Evolutionary conservation across 2,113 vertebrate genomes (phyloP), one percentile per base, ranked within the genome.

Genomic region (Nerophis ophidion): DNA sequence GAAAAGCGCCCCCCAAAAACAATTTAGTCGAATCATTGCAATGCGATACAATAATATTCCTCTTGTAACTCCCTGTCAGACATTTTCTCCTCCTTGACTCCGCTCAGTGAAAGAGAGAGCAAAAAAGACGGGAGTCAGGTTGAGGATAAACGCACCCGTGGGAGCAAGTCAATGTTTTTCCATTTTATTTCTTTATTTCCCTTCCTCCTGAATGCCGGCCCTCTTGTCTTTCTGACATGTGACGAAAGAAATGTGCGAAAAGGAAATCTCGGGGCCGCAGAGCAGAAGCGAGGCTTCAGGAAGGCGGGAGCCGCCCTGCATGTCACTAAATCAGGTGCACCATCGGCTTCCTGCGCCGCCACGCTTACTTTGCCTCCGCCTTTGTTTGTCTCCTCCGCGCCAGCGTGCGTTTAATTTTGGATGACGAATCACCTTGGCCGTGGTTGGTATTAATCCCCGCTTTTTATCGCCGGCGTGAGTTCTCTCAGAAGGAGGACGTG

Each of bases 171-270:
- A 19, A 19, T 56, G 16, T 56, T 36, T 56, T 56, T 56, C n/a
- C n/a, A 15, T 53, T 6, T 53, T 4, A 16, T 42, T 13, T 56
- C 14, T 53, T 35, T 14, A 8, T 13, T n/a, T 9, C 10, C 6
- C 34, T 14, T 2, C 34, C 17, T 36, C 14, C 8, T 54, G 42
- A 56, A 56, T 36, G 42, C 54, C 19, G 54, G 42, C 36, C 54
- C 54, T 56, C 54, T 56, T 56, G 54, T 56, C 42, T 56, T 56
- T 56, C 36, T 19, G 54, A 56, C 54, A 56, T 56, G 36, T 42
- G 54, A 42, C 54, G n/a, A 56, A 9, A 13, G 36, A 35, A 42
- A 56, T 13, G 54, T 42, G 54, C 19, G 54, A 17, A 42, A 56
- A 38, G n/a, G 17, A 56, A 56, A 40, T 56, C 54, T 36, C 54